Evolutionary conservation across 2,797 vertebrate species (phyloP).

Genomic region (Leucoraja ocellata): DNA sequence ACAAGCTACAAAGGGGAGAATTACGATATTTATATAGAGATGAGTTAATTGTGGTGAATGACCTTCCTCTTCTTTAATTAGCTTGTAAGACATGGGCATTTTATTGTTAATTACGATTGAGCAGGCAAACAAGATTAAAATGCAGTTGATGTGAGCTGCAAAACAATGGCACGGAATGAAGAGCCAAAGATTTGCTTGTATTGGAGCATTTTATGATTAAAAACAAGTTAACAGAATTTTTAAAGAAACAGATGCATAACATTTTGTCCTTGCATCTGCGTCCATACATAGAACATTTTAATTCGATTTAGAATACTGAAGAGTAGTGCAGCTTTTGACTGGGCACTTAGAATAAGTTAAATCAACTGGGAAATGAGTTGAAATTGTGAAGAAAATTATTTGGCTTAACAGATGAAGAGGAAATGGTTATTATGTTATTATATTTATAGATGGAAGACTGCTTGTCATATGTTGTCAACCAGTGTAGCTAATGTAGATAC

Average conservation of each 20-base stretch:
- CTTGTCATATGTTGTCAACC: background rate
- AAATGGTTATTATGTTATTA: background rate
- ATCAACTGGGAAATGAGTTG: background rate
- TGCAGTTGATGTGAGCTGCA: background rate
- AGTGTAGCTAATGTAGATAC: background rate
- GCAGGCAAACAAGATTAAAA: background rate
- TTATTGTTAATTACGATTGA: background rate
- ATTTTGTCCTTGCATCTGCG: background rate
- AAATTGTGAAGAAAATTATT: background rate
- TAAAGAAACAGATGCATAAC: background rate
- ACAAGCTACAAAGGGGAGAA: background rate
- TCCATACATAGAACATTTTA: background rate
- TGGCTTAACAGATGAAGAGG: constrained; percentile 7
- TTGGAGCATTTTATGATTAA: background rate
- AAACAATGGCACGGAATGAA: background rate
- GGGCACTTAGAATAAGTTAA: background rate
- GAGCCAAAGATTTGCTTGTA: background rate
- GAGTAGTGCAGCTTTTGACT: background rate
- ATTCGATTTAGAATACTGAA: background rate
- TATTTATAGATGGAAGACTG: background rate
- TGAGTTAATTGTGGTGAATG: background rate
- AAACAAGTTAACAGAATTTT: background rate
- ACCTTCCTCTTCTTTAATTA: background rate
- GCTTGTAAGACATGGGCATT: background rate
- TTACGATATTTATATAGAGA: background rate